A percentile compares a stretch with the other conserved stretches of the same genome.
phyloP scores from a whole-genome alignment of 2,888 invertebrate genomes.

The Salticus scenicus region DNA sequence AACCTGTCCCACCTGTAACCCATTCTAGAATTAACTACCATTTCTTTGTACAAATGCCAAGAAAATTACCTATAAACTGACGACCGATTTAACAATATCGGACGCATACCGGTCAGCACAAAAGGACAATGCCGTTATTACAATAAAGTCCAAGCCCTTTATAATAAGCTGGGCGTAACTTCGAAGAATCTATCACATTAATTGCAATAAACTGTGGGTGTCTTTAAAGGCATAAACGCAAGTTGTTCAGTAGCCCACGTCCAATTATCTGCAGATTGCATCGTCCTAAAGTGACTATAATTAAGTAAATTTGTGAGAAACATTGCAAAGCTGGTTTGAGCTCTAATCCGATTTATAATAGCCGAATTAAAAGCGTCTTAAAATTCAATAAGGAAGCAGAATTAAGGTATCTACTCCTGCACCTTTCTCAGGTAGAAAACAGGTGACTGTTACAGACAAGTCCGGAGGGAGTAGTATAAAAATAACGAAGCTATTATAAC shows the following conservation, averaged over 20 bases:
- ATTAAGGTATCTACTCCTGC: conserved; percentile 34
- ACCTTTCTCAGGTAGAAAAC: not conserved
- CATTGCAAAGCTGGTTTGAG: conserved; percentile 2
- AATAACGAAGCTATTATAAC: not conserved
- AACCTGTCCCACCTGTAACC: not conserved
- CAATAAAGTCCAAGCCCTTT: conserved; percentile 29
- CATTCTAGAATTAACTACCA: not conserved
- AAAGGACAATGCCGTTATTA: not conserved
- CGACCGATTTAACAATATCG: not conserved
- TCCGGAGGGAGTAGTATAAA: not conserved
- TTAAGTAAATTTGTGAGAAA: conserved; percentile 47
- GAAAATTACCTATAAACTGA: not conserved
- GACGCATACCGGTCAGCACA: not conserved
- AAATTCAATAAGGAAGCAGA: conserved; percentile 48
- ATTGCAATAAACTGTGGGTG: conserved; percentile 34
- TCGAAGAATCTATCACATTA: conserved; percentile 35
- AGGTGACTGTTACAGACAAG: not conserved
- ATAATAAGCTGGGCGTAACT: conserved; percentile 58
- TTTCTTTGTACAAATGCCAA: not conserved
- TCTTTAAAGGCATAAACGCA: not conserved
- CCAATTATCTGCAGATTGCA: conserved; percentile 47
- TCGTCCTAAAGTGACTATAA: conserved; percentile 47
- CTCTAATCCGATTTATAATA: conserved; percentile 26
- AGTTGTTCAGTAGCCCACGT: conserved; percentile 51
- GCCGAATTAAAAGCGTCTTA: conserved; percentile 21